Base-by-base conservation (phyloP, 2,113 vertebrate species). In the Quiscalus mexicanus region DNA sequence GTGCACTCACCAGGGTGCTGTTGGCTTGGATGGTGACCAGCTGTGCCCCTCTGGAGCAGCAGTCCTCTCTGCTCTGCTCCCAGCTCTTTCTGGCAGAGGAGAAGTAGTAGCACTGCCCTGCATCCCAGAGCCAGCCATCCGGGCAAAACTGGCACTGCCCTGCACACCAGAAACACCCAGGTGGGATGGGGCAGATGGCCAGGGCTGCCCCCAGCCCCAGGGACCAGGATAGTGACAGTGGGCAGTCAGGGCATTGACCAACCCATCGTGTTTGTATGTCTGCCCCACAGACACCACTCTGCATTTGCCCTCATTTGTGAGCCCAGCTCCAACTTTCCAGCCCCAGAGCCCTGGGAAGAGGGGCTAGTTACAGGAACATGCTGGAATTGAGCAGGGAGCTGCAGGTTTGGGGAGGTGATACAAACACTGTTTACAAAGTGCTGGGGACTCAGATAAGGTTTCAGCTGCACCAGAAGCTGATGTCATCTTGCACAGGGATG, bases 1-100 rank as follows among this genome's bases (percentile, higher is more conserved):
- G 24, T 15, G 7, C 20, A 83, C 93, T 96, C 35, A 94, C 94
- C 96, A 96, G 33, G 11, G 87, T 96, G 45, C 67, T 10, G 19
- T 94, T 96, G 82, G 67, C 23, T 90, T 20, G 45, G 63, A 80
- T 5, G 24, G 75, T 90, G 74, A 62, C 91, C 35, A 96, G 78
- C 50, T 86, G 89, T 47, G 89, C 95, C 16, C 78, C 70, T 55
- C 78, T 79, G 55, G 91, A 94, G 33, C 58, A 85, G 87, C 94
- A 96, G 30, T 95, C 93, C 21, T 93, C 91, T 62, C 80, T 95
- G 87, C 96, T 96, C 70, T 93, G 67, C 25, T 95, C 93, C 93
- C 96, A 96, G 78, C 1, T 85, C 71, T 74, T 96, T 45, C 15
- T 95, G 78, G 70, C 42, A 33, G 75, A 89, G 19, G 94, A 97